These are phyloP conservation scores for Hirundo rustica DNA, from an alignment of 2,797 vertebrate species.

Conservation along the genomic window DNA sequence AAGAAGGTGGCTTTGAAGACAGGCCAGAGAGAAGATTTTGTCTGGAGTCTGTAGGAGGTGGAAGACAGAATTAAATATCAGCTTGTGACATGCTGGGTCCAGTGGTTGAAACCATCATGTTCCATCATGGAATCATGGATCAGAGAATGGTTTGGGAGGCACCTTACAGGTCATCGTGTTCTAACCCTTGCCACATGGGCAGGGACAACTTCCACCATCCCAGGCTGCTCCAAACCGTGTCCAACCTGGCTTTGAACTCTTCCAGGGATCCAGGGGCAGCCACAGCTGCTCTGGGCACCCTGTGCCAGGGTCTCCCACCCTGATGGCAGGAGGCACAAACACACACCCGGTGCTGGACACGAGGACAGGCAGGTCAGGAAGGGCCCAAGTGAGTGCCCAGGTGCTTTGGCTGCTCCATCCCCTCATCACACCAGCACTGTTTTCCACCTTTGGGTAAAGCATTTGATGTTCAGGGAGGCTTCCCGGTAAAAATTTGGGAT, in stretches of 20 bases:
- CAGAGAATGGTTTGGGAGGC: neutral
- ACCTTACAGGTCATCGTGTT: neutral
- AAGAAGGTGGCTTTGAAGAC: neutral
- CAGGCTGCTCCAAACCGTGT: neutral
- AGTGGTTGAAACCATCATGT: neutral
- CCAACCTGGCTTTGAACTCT: no score
- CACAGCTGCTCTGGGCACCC: neutral
- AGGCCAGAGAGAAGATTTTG: neutral
- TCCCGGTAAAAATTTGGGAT: neutral
- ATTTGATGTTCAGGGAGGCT: neutral
- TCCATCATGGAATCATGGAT: neutral
- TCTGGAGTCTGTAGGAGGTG: neutral
- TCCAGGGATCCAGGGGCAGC: neutral
- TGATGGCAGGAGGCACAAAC: neutral
- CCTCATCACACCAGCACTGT: neutral
- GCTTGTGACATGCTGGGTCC: neutral
- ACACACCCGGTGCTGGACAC: no score
- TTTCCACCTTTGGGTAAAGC: neutral
- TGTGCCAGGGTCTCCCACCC: neutral
- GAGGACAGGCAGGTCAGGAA: neutral
- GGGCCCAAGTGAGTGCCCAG: accelerated
- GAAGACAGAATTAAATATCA: neutral
- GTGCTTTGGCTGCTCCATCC: neutral
- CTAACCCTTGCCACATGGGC: neutral
- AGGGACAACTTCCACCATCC: neutral